Conservation (phyloP, 2,113 vertebrate species). For the Ginglymostoma cirratum region DNA sequence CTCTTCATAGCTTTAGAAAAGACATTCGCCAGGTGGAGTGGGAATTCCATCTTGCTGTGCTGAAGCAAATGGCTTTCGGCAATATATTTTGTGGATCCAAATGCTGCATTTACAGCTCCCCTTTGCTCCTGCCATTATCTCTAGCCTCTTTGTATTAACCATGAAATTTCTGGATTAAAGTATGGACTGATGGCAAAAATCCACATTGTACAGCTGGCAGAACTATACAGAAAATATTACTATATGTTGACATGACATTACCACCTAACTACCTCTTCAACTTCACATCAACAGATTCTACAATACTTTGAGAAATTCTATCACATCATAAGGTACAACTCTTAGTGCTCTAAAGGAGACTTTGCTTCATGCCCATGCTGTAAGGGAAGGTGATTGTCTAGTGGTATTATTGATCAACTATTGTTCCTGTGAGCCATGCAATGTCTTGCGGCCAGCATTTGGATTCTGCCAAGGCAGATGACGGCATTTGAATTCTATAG, state of each 20-base stretch:
- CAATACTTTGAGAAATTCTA: not conserved
- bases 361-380: not conserved
- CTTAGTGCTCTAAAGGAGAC: not conserved
- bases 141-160: not conserved
- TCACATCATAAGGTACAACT: not conserved
- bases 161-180: not conserved
- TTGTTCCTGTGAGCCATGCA: too few species aligned
- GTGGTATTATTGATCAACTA: too few species aligned
- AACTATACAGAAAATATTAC: not conserved
- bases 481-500: too few species aligned
- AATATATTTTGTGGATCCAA: not conserved
- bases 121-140: not conserved
- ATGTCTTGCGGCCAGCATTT: too few species aligned
- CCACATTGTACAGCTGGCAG: not conserved
- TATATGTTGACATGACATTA: not conserved
- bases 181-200: not conserved
- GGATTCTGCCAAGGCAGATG: too few species aligned
- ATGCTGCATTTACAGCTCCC: not conserved
- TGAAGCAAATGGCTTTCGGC: not conserved
- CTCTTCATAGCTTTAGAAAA: not conserved
- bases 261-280: not conserved
- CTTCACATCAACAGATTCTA: not conserved
- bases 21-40: not conserved
- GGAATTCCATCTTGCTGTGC: not conserved
- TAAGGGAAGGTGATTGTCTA: too few species aligned